phyloP scores from a whole-genome alignment of 2,888 invertebrate genomes.

The Dryobota labecula region DNA sequence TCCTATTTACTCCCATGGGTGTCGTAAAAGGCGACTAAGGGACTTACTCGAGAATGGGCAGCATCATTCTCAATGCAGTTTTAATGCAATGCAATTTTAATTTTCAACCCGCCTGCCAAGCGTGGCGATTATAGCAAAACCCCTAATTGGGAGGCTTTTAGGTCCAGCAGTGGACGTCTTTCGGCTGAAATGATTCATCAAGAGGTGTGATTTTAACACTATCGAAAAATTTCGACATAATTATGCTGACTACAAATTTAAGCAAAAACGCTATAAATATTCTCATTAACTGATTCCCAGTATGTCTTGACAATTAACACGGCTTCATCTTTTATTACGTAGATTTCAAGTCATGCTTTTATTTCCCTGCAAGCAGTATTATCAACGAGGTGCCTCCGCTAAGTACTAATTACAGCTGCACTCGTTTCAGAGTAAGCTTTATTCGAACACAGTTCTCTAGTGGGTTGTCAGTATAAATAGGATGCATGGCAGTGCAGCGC shows the following conservation, averaged over 20 bases:
- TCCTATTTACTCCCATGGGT: too few relatives aligned
- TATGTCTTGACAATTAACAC: conserved; percentile 10
- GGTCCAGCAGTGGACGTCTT: too few relatives aligned
- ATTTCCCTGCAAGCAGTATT: conserved; percentile 23
- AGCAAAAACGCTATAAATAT: neutral
- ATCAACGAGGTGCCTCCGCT: conserved; percentile 36
- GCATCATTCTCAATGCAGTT: too few relatives aligned
- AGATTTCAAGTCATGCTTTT: conserved; percentile 22
- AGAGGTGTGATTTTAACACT: too few relatives aligned
- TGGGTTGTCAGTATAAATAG: conserved; percentile 51
- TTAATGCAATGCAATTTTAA: too few relatives aligned
- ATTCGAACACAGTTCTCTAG: conserved; percentile 64
- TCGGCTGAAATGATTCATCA: too few relatives aligned
- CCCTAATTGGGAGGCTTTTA: too few relatives aligned
- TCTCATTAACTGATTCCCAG: conserved; percentile 2
- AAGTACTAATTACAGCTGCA: conserved; percentile 61
- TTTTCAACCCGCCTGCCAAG: too few relatives aligned
- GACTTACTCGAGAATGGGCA: too few relatives aligned
- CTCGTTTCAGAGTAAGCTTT: conserved; percentile 62
- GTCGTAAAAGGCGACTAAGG: too few relatives aligned
- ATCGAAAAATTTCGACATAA: too few relatives aligned
- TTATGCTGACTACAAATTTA: neutral
- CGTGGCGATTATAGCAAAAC: too few relatives aligned
- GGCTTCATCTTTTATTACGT: conserved; percentile 10
- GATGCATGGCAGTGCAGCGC: conserved; percentile 20